phyloP scores from a whole-genome alignment of 2,113 vertebrate genomes.

The Gulo gulo region DNA sequence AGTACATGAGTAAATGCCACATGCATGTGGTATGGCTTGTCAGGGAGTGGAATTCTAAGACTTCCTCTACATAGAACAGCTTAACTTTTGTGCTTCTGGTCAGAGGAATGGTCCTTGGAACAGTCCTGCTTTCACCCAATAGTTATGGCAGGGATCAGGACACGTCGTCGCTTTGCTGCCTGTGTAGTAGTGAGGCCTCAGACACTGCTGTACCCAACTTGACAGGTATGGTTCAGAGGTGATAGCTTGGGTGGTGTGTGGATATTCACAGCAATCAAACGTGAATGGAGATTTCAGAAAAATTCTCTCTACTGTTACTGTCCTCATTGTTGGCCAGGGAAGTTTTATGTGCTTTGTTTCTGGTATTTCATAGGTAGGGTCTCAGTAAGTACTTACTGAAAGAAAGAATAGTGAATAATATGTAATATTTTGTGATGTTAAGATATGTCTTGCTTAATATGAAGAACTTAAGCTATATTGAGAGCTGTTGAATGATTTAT shows the following conservation, averaged over 20 bases:
- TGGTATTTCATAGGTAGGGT: background rate
- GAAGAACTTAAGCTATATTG: background rate
- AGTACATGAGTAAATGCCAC: background rate
- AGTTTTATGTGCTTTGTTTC: background rate
- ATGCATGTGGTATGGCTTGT: slow-evolving; percentile 9
- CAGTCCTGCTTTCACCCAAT: slow-evolving; percentile 84
- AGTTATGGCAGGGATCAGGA: slow-evolving; percentile 88
- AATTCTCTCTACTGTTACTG: background rate
- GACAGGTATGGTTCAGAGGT: slow-evolving; percentile 75
- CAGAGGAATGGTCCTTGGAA: slow-evolving; percentile 86
- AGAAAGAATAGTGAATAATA: background rate
- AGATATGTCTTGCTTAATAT: background rate
- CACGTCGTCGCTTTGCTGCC: slow-evolving; percentile 76
- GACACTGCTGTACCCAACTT: slow-evolving; percentile 40
- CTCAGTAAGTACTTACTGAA: background rate
- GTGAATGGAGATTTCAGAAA: background rate
- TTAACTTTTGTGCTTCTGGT: slow-evolving; percentile 7
- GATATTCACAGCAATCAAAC: background rate
- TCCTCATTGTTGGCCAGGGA: background rate
- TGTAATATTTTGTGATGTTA: background rate
- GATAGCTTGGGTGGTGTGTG: background rate
- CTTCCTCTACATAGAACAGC: slow-evolving; percentile 25
- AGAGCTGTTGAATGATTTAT: slow-evolving; percentile 33
- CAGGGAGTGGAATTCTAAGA: slow-evolving; percentile 46
- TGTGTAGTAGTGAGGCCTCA: slow-evolving; percentile 67